A percentile compares a stretch with the other conserved stretches of the same genome.
Evolutionary conservation across 2,797 vertebrate species (phyloP).

Genomic region (Danio kyathit): DNA sequence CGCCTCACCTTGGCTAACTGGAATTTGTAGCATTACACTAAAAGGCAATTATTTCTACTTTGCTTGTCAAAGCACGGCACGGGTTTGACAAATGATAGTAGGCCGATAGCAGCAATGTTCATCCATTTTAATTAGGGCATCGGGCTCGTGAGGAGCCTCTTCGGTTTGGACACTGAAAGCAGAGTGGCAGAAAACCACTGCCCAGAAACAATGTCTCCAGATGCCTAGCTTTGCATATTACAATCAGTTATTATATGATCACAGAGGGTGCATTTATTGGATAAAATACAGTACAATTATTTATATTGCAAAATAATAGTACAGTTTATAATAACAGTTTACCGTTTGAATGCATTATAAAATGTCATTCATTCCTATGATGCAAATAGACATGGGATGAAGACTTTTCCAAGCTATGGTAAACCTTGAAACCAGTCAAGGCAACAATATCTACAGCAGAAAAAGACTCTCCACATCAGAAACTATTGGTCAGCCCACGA

Average conservation of each 20-base stretch:
- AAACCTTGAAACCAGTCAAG: no score
- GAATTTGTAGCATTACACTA: conserved; percentile 50
- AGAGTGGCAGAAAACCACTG: background rate
- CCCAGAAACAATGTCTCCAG: background rate
- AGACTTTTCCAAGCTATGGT: no score
- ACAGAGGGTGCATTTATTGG: background rate
- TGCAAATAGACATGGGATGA: no score
- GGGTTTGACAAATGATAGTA: conserved; percentile 58
- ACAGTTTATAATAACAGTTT: no score
- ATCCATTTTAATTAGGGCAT: conserved; percentile 58
- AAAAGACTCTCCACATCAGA: no score
- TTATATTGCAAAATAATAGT: background rate
- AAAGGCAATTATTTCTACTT: conserved; percentile 59
- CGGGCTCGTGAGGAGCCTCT: conserved; percentile 19
- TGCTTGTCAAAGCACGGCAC: conserved; percentile 52
- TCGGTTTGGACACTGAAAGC: conserved; percentile 22
- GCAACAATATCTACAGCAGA: no score
- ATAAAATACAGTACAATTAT: background rate
- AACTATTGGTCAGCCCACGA: no score
- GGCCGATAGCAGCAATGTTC: conserved; percentile 35
- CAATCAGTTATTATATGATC: background rate
- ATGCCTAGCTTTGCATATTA: no score
- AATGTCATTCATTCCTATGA: no score
- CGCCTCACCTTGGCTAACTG: conserved; percentile 39
- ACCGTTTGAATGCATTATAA: no score